Conservation (phyloP, 1,140 invertebrate genomes). For the Oedothorax gibbosus region DNA sequence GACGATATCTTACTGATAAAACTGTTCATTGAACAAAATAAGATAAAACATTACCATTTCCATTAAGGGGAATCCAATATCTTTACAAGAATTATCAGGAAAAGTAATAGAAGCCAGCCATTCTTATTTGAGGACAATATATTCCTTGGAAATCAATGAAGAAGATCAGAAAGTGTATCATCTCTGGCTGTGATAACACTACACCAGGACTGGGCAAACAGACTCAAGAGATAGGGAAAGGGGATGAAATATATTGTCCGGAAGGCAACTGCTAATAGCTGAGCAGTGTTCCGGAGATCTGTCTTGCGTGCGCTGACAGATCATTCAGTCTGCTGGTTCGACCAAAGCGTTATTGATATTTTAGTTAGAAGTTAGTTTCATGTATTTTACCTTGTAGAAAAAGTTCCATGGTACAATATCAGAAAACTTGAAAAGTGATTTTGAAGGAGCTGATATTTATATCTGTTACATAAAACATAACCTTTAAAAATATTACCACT, state of each 20-base stretch:
- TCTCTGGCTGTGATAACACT: background rate
- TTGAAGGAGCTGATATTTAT: too few relatives aligned
- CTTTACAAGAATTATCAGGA: too few relatives aligned
- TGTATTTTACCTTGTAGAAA: too few relatives aligned
- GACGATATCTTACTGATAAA: too few relatives aligned
- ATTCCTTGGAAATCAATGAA: background rate
- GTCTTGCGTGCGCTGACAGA: background rate
- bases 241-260: background rate
- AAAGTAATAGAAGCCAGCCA: background rate
- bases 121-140: background rate
- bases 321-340: background rate
- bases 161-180: background rate
- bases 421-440: too few relatives aligned
- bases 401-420: too few relatives aligned
- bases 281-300: background rate
- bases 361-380: background rate
- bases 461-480: too few relatives aligned
- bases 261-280: background rate
- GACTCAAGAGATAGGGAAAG: background rate
- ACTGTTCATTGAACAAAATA: too few relatives aligned
- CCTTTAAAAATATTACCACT: too few relatives aligned
- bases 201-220: background rate
- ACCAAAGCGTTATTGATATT: background rate
- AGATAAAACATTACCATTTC: too few relatives aligned
- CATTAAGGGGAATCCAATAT: background rate